Evolutionary conservation across 2,888 invertebrate genomes (phyloP).

Genomic region (Noctua pronuba): DNA sequence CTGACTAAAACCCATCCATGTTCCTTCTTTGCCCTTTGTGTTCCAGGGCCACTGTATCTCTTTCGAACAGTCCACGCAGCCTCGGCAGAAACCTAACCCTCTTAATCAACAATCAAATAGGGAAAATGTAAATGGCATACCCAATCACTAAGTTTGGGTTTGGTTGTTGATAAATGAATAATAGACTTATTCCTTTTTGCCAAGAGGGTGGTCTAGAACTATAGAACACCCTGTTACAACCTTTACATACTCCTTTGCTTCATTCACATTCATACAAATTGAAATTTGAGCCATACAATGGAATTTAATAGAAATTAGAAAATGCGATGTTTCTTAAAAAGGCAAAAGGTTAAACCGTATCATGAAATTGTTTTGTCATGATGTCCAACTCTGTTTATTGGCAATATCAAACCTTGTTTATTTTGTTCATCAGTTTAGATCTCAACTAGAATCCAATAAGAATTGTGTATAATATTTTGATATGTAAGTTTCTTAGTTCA

Average conservation of each 20-base stretch:
- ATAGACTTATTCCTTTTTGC: neutral
- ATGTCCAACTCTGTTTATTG: neutral
- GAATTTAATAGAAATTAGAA: neutral
- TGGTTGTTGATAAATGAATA: neutral
- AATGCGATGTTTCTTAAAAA: neutral
- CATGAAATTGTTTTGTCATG: neutral
- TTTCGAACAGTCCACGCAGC: too few relatives aligned
- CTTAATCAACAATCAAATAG: neutral
- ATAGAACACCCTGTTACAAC: neutral
- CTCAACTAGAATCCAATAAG: constrained; percentile 18
- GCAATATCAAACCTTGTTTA: neutral
- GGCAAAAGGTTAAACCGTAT: neutral
- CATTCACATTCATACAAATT: neutral
- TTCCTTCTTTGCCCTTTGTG: too few relatives aligned
- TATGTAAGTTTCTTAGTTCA: neutral
- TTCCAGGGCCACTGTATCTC: too few relatives aligned
- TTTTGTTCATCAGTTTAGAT: neutral
- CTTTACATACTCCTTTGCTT: neutral
- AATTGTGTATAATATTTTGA: constrained; percentile 11
- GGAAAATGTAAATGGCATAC: neutral
- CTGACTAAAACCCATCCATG: too few relatives aligned
- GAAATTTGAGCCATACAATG: neutral
- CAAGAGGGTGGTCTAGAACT: neutral
- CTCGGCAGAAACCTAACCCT: too few relatives aligned
- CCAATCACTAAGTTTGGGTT: neutral